These are phyloP conservation scores for Thera britannica DNA, from an alignment of 2,888 invertebrate species.

Conservation along the genomic window DNA sequence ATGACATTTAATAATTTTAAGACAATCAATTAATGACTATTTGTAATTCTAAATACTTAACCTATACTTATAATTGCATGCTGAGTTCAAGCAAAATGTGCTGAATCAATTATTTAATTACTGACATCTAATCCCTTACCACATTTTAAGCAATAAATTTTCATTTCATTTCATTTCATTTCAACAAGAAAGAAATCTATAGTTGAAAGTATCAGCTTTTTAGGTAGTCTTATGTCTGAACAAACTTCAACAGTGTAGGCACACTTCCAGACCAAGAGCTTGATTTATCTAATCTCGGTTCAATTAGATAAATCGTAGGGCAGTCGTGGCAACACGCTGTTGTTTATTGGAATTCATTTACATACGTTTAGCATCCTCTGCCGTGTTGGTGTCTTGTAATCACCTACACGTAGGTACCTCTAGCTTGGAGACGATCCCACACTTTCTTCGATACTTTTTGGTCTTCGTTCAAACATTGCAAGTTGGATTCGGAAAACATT, in stretches of 20 bases:
- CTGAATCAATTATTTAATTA: too few species aligned
- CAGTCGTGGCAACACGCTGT: conserved; percentile 24
- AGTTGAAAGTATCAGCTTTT: too few species aligned
- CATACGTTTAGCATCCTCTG: conserved; percentile 32
- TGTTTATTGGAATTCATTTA: conserved; percentile 32
- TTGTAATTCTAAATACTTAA: too few species aligned
- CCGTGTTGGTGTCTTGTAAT: conserved; percentile 33
- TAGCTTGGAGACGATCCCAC: conserved; percentile 19
- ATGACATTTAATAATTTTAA: too few species aligned
- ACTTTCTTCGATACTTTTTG: conserved; percentile 18
- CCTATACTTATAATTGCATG: too few species aligned
- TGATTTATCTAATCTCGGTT: conserved; percentile 32
- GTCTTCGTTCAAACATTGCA: conserved; percentile 8
- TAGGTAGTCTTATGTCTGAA: not conserved
- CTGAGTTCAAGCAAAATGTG: too few species aligned
- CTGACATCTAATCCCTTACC: too few species aligned
- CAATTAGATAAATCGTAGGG: conserved; percentile 34
- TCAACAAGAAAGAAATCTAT: not conserved
- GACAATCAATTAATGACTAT: too few species aligned
- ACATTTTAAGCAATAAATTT: too few species aligned
- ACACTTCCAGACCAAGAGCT: not conserved
- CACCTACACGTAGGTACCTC: conserved; percentile 15
- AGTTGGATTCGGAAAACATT: conserved; percentile 2
- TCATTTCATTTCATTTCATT: too few species aligned
- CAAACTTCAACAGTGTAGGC: conserved; percentile 21